phyloP scores from a whole-genome alignment of 2,113 vertebrate species.

The Nyctereutes procyonoides region DNA sequence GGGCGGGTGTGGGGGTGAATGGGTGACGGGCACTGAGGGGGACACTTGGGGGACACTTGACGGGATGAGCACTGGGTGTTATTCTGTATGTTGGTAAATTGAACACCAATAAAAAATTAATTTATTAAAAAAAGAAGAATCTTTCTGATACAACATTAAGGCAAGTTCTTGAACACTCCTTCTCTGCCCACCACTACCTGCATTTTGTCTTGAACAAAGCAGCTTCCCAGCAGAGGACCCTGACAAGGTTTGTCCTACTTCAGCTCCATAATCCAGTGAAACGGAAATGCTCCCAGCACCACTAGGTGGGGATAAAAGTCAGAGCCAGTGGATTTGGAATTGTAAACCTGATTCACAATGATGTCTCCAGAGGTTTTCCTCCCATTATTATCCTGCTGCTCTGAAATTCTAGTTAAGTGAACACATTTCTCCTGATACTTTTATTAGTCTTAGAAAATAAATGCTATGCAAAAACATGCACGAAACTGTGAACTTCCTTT shows the following conservation, averaged over 20 bases:
- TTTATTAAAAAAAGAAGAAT: too few species aligned
- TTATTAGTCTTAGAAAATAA: neutral
- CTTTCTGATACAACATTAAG: too few species aligned
- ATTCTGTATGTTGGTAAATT: too few species aligned
- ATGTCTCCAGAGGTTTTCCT: neutral
- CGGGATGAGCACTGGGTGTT: too few species aligned
- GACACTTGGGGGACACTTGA: too few species aligned
- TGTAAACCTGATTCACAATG: neutral
- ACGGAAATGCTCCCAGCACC: neutral
- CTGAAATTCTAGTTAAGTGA: conserved; percentile 2
- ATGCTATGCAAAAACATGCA: neutral
- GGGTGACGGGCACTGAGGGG: too few species aligned
- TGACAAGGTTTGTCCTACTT: neutral
- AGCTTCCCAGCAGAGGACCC: neutral
- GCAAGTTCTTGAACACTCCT: neutral
- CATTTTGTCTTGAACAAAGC: neutral
- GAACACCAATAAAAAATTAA: too few species aligned
- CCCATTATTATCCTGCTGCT: neutral
- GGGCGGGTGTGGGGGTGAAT: too few species aligned
- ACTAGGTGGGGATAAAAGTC: conserved; percentile 51
- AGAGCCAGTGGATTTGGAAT: fast-evolving
- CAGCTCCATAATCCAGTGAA: neutral
- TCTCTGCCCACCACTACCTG: neutral
- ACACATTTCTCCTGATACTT: neutral
- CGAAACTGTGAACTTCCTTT: neutral